These are phyloP conservation scores for Coranthus polyacanthus DNA, from an alignment of 2,797 vertebrate genomes.

Conservation along the genomic window DNA sequence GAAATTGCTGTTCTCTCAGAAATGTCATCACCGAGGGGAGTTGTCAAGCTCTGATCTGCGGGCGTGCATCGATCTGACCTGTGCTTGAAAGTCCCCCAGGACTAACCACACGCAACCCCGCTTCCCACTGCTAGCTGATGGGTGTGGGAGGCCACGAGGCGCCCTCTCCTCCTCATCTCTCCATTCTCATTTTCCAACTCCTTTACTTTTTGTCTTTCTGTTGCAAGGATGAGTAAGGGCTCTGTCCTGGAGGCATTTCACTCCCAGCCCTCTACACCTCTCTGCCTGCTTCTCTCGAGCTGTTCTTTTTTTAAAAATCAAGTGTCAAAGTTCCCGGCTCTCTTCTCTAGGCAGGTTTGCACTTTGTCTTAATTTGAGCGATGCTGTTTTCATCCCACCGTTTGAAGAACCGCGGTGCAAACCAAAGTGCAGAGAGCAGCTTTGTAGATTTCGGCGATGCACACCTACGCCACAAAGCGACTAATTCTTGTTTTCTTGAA, in stretches of 20 bases:
- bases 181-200: constrained; percentile 42
- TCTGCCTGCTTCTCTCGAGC: constrained; percentile 46
- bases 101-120: constrained; percentile 66
- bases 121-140: constrained; percentile 69
- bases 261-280: constrained; percentile 54
- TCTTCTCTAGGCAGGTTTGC: constrained; percentile 63
- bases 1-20: constrained; percentile 77
- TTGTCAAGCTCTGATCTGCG: constrained; percentile 79
- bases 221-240: constrained; percentile 70
- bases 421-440: constrained; percentile 57
- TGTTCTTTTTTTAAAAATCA: constrained; percentile 69
- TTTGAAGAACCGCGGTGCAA: constrained; percentile 44
- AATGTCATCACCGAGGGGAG: constrained; percentile 78
- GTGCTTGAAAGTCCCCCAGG: constrained; percentile 58
- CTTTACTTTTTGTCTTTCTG: constrained; percentile 54
- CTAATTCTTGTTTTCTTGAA: constrained; percentile 61
- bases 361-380: constrained; percentile 76
- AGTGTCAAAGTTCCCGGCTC: constrained; percentile 70
- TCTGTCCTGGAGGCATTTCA: constrained; percentile 77
- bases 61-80: constrained; percentile 76
- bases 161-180: constrained; percentile 64
- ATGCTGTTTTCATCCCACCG: constrained; percentile 70
- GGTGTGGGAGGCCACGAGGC: constrained; percentile 67
- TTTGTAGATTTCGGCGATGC: constrained; percentile 59
- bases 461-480: constrained; percentile 55